Evolutionary conservation across 2,888 invertebrate species (phyloP).

Genomic region (Andrena dorsata): DNA sequence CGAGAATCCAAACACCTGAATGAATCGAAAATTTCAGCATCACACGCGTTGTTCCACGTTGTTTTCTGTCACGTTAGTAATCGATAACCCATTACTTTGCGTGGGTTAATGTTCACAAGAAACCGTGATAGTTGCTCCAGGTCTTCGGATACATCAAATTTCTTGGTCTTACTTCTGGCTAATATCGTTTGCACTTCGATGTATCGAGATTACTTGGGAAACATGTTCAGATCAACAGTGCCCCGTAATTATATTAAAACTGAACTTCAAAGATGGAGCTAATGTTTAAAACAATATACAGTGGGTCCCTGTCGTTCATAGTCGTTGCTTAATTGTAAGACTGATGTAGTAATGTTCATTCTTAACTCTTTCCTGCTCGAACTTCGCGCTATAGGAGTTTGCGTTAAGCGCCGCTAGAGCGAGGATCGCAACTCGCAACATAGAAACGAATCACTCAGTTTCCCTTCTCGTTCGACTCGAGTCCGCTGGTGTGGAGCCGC

Average conservation of each 20-base stretch:
- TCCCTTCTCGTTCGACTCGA: too few relatives aligned
- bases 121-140: slow-evolving; percentile 14
- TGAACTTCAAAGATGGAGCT: too few relatives aligned
- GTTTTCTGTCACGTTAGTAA: slow-evolving; percentile 13
- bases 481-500: too few relatives aligned
- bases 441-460: too few relatives aligned
- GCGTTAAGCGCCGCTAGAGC: too few relatives aligned
- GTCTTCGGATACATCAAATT: slow-evolving; percentile 28
- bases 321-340: too few relatives aligned
- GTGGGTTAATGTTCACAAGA: slow-evolving; percentile 15
- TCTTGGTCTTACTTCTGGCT: background rate
- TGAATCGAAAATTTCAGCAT: slow-evolving; percentile 68
- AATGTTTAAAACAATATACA: too few relatives aligned
- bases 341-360: too few relatives aligned
- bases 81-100: slow-evolving; percentile 12
- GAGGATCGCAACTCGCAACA: too few relatives aligned
- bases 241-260: background rate
- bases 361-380: too few relatives aligned
- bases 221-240: background rate
- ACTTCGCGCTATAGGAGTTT: too few relatives aligned
- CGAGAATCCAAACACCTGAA: slow-evolving; percentile 57
- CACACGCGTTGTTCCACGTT: slow-evolving; percentile 59
- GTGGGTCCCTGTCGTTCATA: too few relatives aligned
- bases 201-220: background rate
- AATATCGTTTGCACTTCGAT: slow-evolving; percentile 12